Base-by-base conservation (phyloP, 2,888 invertebrate genomes). In the Siphlonurus alternatus region DNA sequence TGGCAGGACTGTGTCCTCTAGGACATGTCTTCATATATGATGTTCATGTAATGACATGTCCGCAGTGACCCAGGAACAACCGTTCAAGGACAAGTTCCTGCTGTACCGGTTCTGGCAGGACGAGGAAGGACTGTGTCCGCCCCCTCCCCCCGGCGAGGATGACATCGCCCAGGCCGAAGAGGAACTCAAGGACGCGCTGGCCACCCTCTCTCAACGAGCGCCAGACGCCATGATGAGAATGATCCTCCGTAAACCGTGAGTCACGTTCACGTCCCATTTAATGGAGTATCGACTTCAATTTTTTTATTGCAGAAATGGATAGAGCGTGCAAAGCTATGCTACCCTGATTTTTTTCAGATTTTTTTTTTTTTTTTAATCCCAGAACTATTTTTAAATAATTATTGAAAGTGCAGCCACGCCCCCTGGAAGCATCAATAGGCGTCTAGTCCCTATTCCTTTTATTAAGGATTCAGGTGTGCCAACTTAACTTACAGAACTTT, bases 71-170 rank as follows among this genome's bases (percentile, higher is more conserved):
- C 82, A 84, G 69, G 89, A 89, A 72, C 87, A 89, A 72, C 85
- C 87, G 62, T 90, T 90, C 77, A 84, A 86, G 74, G 90, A 90
- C 79, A 88, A 88, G 78, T 86, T 86, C 75, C 82, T 89, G 73
- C 83, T 89, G 71, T 90, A 90, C 77, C 85, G 88, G 66, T 90
- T 90, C 79, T 83, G 84, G 73, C 83, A 86, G 73, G 88, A 88
- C 74, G 77, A 79, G 62, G 85, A 86, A 72, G 81, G 81, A 23
- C 78, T 79, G 20, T 78, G 79, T 20, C 22, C 38, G 23, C 25
- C 19, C 19, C 74, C 77, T 65, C 70, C 76, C 19, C 82, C 83
- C 38, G 76, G 80, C 23, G 71, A 80, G 65, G 83, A 83, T 69
- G 85, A 85, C 70, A 75, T 82, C 62, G 78, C 79, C 65, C 79